Evolutionary conservation across 2,113 vertebrate species (phyloP).

Genomic region (Proteles cristata): DNA sequence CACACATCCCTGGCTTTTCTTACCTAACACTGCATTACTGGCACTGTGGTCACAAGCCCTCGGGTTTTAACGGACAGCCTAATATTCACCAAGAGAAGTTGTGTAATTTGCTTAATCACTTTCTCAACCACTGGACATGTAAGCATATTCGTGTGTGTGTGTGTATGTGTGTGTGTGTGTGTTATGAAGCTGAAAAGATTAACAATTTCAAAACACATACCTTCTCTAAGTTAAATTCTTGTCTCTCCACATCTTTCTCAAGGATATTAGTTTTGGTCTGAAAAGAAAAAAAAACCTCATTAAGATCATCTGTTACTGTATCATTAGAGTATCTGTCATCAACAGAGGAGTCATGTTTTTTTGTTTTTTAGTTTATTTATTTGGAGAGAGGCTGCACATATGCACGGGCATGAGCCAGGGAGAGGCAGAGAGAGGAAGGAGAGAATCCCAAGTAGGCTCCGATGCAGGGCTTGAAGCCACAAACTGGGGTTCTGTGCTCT

Average conservation of each 20-base stretch:
- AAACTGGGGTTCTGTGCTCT: neutral
- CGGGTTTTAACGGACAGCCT: accelerated
- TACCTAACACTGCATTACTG: accelerated
- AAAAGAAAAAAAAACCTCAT: conserved; percentile 49
- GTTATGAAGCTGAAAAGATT: neutral
- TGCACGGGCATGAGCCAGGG: too few species aligned
- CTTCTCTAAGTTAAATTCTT: conserved; percentile 93
- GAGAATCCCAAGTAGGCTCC: too few species aligned
- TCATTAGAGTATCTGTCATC: neutral
- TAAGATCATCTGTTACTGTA: neutral
- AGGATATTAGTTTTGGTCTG: conserved; percentile 71
- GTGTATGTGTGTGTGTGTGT: neutral
- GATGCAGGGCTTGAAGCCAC: too few species aligned
- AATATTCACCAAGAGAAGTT: neutral
- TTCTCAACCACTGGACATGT: neutral
- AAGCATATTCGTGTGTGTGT: neutral
- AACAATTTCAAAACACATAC: conserved; percentile 82
- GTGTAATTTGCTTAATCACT: neutral
- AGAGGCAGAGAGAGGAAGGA: too few species aligned
- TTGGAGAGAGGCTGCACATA: too few species aligned
- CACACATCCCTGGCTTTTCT: neutral
- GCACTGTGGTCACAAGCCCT: neutral
- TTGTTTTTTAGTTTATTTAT: too few species aligned
- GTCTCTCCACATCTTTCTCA: conserved; percentile 75
- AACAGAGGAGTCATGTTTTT: neutral